These are phyloP conservation scores for Lacanobia wlatinum DNA, from an alignment of 2,888 invertebrate genomes.

Conservation along the genomic window DNA sequence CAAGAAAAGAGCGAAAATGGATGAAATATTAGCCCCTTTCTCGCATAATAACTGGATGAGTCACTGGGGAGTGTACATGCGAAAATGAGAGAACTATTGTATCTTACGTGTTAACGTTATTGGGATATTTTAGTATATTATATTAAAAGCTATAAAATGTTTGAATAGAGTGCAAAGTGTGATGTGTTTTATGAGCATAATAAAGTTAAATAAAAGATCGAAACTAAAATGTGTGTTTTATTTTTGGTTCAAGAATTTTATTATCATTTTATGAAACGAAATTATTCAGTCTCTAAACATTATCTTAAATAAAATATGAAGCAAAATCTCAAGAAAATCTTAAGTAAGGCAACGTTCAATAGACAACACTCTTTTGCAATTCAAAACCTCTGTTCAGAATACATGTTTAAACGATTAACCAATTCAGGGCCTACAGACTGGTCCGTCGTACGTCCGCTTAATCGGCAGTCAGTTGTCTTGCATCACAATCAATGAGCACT, in stretches of 20 bases:
- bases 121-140: neutral
- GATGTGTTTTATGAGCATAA: slow-evolving; percentile 8
- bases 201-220: slow-evolving; percentile 3
- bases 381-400: slow-evolving; percentile 44
- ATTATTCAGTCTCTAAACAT: slow-evolving; percentile 17
- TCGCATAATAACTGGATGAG: slow-evolving; percentile 41
- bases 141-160: slow-evolving; percentile 11
- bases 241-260: neutral
- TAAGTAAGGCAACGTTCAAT: neutral
- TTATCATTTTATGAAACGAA: neutral
- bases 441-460: slow-evolving; percentile 28
- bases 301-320: slow-evolving; percentile 9
- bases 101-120: slow-evolving; percentile 7
- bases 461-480: slow-evolving; percentile 57
- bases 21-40: slow-evolving; percentile 34
- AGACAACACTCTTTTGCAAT: slow-evolving; percentile 32
- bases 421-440: slow-evolving; percentile 33
- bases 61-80: slow-evolving; percentile 5
- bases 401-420: slow-evolving; percentile 46
- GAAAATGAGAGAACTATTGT: slow-evolving; percentile 26
- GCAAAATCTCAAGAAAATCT: slow-evolving; percentile 1
- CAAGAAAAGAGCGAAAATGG: slow-evolving; percentile 28
- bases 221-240: neutral
- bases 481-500: slow-evolving; percentile 61
- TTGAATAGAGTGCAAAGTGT: neutral